These are phyloP conservation scores for Tetropium fuscum DNA, from an alignment of 2,888 invertebrate genomes.

Conservation along the genomic window DNA sequence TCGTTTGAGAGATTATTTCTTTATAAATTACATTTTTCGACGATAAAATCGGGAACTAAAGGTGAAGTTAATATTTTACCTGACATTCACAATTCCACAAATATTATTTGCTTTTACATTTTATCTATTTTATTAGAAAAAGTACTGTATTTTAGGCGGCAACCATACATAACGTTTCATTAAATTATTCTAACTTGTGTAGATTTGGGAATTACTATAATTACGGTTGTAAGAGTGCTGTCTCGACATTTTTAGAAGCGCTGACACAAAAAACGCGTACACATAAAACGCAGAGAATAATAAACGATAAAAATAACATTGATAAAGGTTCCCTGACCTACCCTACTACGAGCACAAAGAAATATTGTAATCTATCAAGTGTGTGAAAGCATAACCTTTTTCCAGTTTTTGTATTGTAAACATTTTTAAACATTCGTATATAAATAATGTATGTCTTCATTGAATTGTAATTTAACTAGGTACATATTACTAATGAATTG, in stretches of 20 bases:
- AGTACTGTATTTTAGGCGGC: neutral
- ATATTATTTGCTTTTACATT: no score
- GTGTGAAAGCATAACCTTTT: conserved; percentile 36
- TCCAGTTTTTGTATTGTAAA: conserved; percentile 40
- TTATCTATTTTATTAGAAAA: neutral
- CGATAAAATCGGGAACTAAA: no score
- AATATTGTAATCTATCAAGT: conserved; percentile 53
- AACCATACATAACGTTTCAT: neutral
- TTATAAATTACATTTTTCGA: no score
- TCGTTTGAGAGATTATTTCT: no score
- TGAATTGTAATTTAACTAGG: conserved; percentile 21
- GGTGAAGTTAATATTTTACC: no score
- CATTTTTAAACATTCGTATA: conserved; percentile 25
- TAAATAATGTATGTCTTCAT: conserved; percentile 13
- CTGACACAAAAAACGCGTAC: conserved; percentile 39
- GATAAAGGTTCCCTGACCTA: conserved; percentile 65
- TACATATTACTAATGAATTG: neutral
- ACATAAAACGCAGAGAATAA: conserved; percentile 34
- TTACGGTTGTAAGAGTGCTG: neutral
- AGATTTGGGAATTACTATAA: neutral
- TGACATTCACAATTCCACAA: no score
- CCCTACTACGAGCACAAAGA: conserved; percentile 53
- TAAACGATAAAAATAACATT: conserved; percentile 54
- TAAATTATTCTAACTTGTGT: neutral
- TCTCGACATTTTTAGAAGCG: conserved; percentile 39